Evolutionary conservation across 2,888 invertebrate genomes (phyloP), one percentile per base, ranked within the genome.

Genomic region (Cordylochernes scorpioides): DNA sequence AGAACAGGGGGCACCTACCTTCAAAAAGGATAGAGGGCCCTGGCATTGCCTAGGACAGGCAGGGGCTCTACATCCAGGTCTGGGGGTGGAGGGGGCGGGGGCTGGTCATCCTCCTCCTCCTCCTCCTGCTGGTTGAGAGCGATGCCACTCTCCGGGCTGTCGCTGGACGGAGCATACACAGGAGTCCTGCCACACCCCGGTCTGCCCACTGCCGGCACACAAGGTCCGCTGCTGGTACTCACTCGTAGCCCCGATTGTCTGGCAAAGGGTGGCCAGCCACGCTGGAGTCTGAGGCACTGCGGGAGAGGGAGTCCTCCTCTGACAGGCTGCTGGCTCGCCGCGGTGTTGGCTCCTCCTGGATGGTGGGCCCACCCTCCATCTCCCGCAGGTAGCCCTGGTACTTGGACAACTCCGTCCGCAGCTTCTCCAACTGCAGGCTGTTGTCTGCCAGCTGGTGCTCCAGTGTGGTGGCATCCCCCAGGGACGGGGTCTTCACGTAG

Each of bases 21-120:
- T 86, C 84, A 53, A 91, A n/a, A 94, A 29, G 78, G 68, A 60
- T 94, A 97, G n/a, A 91, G 59, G 36, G 94, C 94, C 49, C 70
- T 70, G 54, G 86, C 88, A 29, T 73, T 73, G 18, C 94, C 94
- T 26, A 94, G 65, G 14, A 84, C 71, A 38, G 78, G 78, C 43
- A 80, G 59, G 29, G 70, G 64, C 32, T 78, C 77, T 13, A 32
- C 27, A 34, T 40, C 40, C 24, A 34, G 35, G 3, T 16, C 22
- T n/a, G n/a, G n/a, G n/a, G n/a, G n/a, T n/a, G n/a, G n/a, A n/a
- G n/a, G n/a, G n/a, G n/a, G n/a, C n/a, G n/a, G n/a, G n/a, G n/a
- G n/a, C 18, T 31, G 35, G 18, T 35, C 38, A 13, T 30, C 30
- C 26, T 40, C 38, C 50, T 63, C 52, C 54, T 64, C 52, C 46